Conservation (phyloP, 2,113 vertebrate genomes). For the Struthidea cinerea region DNA sequence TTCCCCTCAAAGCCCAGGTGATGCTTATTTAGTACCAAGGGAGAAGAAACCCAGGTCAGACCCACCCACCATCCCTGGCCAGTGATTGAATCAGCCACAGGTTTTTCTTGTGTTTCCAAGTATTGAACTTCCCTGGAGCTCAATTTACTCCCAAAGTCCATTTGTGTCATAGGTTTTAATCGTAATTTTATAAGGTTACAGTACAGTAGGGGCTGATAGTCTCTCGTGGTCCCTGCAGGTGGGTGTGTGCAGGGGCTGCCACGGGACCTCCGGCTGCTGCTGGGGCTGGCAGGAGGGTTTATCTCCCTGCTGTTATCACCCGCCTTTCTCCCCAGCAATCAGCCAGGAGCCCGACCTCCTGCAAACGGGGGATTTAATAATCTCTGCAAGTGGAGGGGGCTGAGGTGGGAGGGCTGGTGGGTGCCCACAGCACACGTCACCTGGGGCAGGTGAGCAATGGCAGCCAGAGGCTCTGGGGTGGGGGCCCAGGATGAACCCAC, state of each 20-base stretch:
- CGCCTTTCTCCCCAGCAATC: background rate
- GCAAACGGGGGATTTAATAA: background rate
- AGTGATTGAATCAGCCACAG: background rate
- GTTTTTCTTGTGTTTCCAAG: background rate
- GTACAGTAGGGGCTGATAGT: fast-evolving
- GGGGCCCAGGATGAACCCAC: fast-evolving
- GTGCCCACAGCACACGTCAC: background rate
- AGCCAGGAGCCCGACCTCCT: background rate
- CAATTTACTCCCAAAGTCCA: background rate
- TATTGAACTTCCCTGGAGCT: background rate
- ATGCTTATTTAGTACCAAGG: background rate
- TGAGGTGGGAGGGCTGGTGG: fast-evolving
- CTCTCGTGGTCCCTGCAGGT: background rate
- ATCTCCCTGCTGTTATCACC: background rate
- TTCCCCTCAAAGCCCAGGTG: too few relatives aligned
- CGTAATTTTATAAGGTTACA: fast-evolving
- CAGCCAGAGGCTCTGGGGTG: background rate
- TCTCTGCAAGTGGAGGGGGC: background rate
- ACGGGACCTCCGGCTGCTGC: background rate
- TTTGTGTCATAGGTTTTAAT: background rate
- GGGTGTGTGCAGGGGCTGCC: background rate
- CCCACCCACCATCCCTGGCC: background rate
- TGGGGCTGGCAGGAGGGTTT: background rate
- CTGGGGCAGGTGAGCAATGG: fast-evolving
- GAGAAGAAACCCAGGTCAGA: background rate